phyloP scores from a whole-genome alignment of 2,797 vertebrate species.

The Phoxinus dragarum region DNA sequence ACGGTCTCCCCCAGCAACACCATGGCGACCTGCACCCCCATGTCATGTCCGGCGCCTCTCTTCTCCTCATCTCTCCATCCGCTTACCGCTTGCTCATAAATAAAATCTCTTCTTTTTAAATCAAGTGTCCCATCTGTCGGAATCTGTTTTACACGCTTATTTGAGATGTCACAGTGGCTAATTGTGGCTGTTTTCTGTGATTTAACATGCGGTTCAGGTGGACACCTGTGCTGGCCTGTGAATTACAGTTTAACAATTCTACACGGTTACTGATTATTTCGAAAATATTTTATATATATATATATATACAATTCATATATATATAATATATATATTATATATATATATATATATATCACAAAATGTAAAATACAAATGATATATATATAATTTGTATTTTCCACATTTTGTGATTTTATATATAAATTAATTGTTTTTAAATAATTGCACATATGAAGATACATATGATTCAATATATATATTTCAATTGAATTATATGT shows the following conservation, averaged over 20 bases:
- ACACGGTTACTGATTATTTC: constrained; percentile 7
- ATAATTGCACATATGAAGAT: too few species aligned
- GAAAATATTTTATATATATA: background rate
- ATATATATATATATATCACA: too few species aligned
- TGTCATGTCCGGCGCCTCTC: constrained; percentile 81
- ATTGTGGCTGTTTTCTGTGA: constrained; percentile 35
- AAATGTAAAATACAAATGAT: too few species aligned
- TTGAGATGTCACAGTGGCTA: constrained; percentile 35
- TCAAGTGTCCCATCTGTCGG: constrained; percentile 71
- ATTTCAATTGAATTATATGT: too few species aligned
- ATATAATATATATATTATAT: too few species aligned
- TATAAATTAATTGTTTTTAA: too few species aligned
- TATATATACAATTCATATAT: too few species aligned
- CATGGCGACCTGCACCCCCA: constrained; percentile 78
- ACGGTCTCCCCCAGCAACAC: constrained; percentile 80
- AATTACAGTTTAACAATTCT: constrained; percentile 9
- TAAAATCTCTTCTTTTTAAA: constrained; percentile 72
- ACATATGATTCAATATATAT: constrained; percentile 10
- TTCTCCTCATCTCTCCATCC: constrained; percentile 72
- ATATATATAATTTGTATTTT: too few species aligned
- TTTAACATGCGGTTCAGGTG: constrained; percentile 5
- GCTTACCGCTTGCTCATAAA: constrained; percentile 79
- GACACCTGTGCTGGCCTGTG: constrained; percentile 12
- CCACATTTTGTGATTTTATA: too few species aligned
- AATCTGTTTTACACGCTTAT: constrained; percentile 69